A percentile compares a stretch with the other conserved stretches of the same genome.
Conservation (phyloP, 2,888 invertebrate species). For the Cylloceria caligata region DNA sequence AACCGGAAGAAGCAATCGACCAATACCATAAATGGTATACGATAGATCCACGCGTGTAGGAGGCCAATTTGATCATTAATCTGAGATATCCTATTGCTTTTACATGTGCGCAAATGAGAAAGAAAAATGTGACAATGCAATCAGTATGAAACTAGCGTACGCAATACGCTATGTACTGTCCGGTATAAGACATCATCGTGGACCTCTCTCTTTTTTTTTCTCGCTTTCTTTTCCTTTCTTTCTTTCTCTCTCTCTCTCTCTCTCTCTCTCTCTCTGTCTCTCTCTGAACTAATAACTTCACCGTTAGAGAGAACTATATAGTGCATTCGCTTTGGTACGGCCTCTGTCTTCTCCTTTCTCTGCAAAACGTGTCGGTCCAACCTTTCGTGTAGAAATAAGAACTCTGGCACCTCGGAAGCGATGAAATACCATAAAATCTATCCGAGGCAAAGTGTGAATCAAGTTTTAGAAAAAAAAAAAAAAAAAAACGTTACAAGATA, state of each 20-base stretch:
- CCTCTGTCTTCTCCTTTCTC: conserved; percentile 6
- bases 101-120: too few species aligned
- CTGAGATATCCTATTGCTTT: too few species aligned
- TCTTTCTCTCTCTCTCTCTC: neutral
- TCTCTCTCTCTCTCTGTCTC: neutral
- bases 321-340: neutral
- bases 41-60: too few species aligned
- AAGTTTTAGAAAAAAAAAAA: neutral
- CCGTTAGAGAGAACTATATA: conserved; percentile 31
- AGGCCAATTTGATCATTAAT: too few species aligned
- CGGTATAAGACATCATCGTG: neutral
- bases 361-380: neutral
- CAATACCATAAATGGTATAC: neutral
- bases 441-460: neutral
- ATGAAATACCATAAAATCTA: neutral
- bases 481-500: neutral
- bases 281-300: conserved; percentile 16
- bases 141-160: too few species aligned
- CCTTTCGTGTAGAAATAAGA: neutral
- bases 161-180: conserved; percentile 41
- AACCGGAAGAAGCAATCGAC: conserved; percentile 28
- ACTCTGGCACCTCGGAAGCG: neutral
- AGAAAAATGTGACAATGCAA: too few species aligned
- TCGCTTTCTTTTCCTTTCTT: too few species aligned
- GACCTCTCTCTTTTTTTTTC: neutral